Evolutionary conservation across 2,888 invertebrate species (phyloP).

Genomic region (Drosophila emarginata): DNA sequence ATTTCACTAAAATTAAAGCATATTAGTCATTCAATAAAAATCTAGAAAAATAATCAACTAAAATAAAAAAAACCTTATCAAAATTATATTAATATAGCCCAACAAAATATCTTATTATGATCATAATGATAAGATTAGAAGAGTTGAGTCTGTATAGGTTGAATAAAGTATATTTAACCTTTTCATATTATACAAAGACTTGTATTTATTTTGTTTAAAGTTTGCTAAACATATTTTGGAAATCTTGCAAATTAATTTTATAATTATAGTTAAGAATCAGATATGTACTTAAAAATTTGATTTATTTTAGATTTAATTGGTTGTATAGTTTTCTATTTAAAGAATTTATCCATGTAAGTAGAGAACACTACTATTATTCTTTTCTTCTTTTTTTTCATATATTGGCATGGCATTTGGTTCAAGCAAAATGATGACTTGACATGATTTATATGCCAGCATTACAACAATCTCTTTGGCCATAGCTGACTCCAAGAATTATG

Average conservation of each 20-base stretch:
- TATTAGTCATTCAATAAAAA: conserved; percentile 2
- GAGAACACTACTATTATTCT: no score
- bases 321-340: not conserved
- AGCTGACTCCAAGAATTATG: conserved; percentile 60
- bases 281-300: not conserved
- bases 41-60: not conserved
- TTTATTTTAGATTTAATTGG: not conserved
- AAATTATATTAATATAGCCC: not conserved
- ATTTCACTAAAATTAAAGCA: not conserved
- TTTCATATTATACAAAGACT: no score
- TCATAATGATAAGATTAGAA: conserved; percentile 2
- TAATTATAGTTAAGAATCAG: not conserved
- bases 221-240: not conserved
- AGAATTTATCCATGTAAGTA: not conserved
- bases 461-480: conserved; percentile 29
- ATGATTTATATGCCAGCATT: conserved; percentile 54
- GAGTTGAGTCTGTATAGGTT: not conserved
- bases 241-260: not conserved
- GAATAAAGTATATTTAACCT: not conserved
- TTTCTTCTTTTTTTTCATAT: not conserved
- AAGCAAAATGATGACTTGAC: conserved; percentile 54
- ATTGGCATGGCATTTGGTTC: not conserved
- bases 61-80: not conserved
- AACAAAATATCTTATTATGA: not conserved
- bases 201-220: no score